Base-by-base conservation (phyloP, 1,140 invertebrate genomes). In the Lysiphlebus fabarum region DNA sequence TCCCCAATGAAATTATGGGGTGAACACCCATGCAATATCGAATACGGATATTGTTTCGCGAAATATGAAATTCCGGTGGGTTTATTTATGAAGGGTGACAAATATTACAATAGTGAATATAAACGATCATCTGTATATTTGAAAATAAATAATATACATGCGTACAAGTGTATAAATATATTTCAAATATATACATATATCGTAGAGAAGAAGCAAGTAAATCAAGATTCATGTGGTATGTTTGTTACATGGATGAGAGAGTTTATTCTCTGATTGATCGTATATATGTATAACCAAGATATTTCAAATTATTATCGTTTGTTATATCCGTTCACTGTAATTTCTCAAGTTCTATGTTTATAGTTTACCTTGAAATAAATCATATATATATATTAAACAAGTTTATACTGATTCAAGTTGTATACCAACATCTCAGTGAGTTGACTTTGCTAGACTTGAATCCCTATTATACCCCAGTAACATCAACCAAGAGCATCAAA, bases 41-140 rank as follows among this genome's bases (percentile, higher is more conserved):
- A 12, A 6, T 37, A 12, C 49, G 49, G 49, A 51, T 51, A 51
- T 51, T 51, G 36, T 51, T 51, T 51, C 36, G 34, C 12, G 38
- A 38, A 51, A 51, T 36, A 51, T 51, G 36, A 51, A 51, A 51
- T 51, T 51, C 36, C 49, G 49, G 48, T 50, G 48, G 48, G 26
- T 50, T 50, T 36, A 50, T 34, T 11, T 11, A 34, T 4, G 49
- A 38, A 36, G 49, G 49, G 49, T 49, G 48, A 49, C 45, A 47
- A 26, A 26, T 34, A 10, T 33, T 9, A 49, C 48, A 49, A 49
- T 49, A 49, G 48, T 26, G 17, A 26, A 26, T 51, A 38, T 38
- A 51, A 51, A 38, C 49, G 49, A n/a, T 51, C 17, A 26, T 26
- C 17, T 26, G 4, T 26, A 26, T 26, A 26, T 40, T 51, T 51